Evolutionary conservation across 2,113 vertebrate genomes (phyloP), one percentile per base, ranked within the genome.

Genomic region (Sakesphorus luctuosus): DNA sequence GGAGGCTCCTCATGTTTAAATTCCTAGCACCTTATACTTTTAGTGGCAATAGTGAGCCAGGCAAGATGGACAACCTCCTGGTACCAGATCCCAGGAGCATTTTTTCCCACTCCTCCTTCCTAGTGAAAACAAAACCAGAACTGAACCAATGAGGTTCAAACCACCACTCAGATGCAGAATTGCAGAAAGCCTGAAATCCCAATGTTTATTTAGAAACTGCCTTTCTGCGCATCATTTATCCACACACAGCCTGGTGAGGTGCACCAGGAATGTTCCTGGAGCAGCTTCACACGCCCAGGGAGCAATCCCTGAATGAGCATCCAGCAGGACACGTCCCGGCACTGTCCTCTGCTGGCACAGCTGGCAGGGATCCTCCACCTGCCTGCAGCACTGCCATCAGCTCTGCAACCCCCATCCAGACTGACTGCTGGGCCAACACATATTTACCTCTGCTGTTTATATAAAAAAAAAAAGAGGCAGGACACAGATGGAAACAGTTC

Each of bases 341-440:
- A 86, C 84, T 55, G 76, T 93, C 93, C 95, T 93, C 82, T 94
- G 81, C 84, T 84, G 90, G 93, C 81, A 79, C 66, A 25, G 52
- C 50, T 12, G 4, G 69, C 84, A 17, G 23, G 16, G n/a, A 82
- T 8, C 55, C 40, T n/a, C 61, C 55, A 25, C 23, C 89, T 59
- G 53, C 66, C 82, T 10, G 24, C 66, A 36, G 76, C 71, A 44
- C 69, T 38, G 36, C 13, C 9, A 50, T 52, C 7, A 5, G 76
- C 72, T 89, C 36, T 44, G 76, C 63, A 35, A 11, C 1, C 4
- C 28, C 40, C 18, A 38, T 3, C 69, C 73, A 52, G 26, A 29
- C 49, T 23, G 20, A 24, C 31, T 62, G 75, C 29, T 15, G 73
- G 75, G 43, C 40, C 76, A 66, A 28, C 61, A 9, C 0, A 0